Conservation (phyloP, 2,113 vertebrate species). For the Camelus bactrianus region DNA sequence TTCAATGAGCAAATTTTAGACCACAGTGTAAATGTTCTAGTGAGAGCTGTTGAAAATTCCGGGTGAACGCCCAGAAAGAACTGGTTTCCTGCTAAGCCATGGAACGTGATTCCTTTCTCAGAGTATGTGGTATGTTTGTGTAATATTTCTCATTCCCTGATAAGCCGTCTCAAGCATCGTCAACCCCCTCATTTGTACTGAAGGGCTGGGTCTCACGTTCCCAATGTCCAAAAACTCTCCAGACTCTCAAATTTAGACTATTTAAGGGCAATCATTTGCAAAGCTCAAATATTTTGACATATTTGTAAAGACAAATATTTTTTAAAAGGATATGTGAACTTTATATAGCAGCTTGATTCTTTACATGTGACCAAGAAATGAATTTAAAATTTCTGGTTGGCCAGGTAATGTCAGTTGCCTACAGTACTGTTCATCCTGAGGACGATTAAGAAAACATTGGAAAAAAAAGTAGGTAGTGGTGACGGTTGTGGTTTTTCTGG, state of each 20-base stretch:
- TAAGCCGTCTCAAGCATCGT: slow-evolving; percentile 66
- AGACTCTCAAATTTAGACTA: slow-evolving; percentile 42
- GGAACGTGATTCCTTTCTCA: slow-evolving; percentile 77
- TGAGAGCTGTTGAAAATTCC: slow-evolving; percentile 42
- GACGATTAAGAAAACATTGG: neutral
- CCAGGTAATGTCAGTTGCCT: neutral
- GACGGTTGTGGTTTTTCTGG: neutral
- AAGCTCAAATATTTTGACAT: slow-evolving; percentile 72
- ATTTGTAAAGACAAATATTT: slow-evolving; percentile 51
- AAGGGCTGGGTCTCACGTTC: slow-evolving; percentile 66
- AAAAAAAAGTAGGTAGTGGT: neutral
- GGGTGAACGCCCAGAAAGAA: slow-evolving; percentile 9
- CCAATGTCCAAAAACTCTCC: slow-evolving; percentile 52
- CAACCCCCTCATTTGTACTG: slow-evolving; percentile 48
- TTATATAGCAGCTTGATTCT: slow-evolving; percentile 51
- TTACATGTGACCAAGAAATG: slow-evolving; percentile 24
- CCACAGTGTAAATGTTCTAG: neutral
- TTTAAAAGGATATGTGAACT: slow-evolving; percentile 10
- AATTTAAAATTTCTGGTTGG: neutral
- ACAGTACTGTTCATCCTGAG: neutral
- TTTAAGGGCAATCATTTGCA: slow-evolving; percentile 25
- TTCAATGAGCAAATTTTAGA: neutral
- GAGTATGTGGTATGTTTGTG: slow-evolving; percentile 60
- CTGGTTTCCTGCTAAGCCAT: slow-evolving; percentile 65
- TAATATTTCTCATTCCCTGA: slow-evolving; percentile 68